Percentiles rank a stretch among this genome's conserved stretches.
These are phyloP conservation scores for Chironomus striatipennis DNA, from an alignment of 1,140 invertebrate genomes.

Conservation along the genomic window DNA sequence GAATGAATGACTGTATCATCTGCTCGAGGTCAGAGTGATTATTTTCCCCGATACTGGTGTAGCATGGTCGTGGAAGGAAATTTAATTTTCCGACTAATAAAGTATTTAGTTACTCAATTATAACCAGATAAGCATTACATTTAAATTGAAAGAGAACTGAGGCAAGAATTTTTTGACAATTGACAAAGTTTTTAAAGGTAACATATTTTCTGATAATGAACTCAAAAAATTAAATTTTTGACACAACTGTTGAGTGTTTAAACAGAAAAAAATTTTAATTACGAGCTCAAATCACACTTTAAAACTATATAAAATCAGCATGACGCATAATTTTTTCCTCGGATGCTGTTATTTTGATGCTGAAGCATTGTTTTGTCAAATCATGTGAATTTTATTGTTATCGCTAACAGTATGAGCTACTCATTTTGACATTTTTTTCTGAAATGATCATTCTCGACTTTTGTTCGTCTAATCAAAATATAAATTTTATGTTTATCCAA, in stretches of 20 bases:
- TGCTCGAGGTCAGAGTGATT: too few species aligned
- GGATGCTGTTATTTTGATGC: neutral
- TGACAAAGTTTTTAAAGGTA: neutral
- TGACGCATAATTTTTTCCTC: too few species aligned
- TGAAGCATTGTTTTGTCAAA: neutral
- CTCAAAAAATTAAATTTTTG: neutral
- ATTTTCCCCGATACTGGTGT: too few species aligned
- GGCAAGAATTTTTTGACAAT: too few species aligned
- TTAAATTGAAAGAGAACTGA: too few species aligned
- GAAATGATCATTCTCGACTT: neutral
- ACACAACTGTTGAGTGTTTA: neutral
- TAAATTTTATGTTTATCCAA: too few species aligned
- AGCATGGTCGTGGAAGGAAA: too few species aligned
- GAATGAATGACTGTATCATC: too few species aligned
- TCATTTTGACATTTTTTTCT: too few species aligned
- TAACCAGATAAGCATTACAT: too few species aligned
- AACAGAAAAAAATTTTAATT: neutral
- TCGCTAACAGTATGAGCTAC: neutral
- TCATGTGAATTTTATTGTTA: neutral
- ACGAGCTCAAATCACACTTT: neutral
- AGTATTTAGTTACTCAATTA: neutral
- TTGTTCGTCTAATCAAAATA: neutral
- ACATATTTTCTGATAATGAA: neutral
- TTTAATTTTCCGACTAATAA: neutral
- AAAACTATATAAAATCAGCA: neutral